Evolutionary conservation across 2,113 vertebrate species (phyloP).

Genomic region (Carollia perspicillata): DNA sequence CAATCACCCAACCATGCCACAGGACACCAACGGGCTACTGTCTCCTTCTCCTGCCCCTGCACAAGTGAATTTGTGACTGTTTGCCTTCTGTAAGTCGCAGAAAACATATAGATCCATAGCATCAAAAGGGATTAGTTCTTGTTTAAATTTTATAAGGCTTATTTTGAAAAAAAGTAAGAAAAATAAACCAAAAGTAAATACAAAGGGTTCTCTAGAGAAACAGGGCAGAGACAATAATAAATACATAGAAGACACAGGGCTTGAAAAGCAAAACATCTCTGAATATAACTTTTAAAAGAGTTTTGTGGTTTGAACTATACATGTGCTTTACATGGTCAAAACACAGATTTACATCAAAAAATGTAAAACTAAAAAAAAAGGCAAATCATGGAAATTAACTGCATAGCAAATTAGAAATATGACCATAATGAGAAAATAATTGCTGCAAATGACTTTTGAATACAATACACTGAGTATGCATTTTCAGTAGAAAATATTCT

Average conservation of each 20-base stretch:
- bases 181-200: background rate
- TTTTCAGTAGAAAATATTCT: background rate
- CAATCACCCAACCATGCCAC: background rate
- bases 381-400: background rate
- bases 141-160: background rate
- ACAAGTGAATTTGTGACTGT: background rate
- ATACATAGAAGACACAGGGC: background rate
- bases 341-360: background rate
- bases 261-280: background rate
- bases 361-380: background rate
- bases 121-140: background rate
- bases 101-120: background rate
- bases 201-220: background rate
- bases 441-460: background rate
- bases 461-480: background rate
- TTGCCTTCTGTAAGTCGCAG: background rate
- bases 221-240: background rate
- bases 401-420: background rate
- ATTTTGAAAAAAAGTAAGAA: background rate
- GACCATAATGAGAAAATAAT: background rate
- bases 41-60: background rate
- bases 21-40: fast-evolving
- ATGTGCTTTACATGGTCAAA: background rate
- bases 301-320: background rate
- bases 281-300: background rate